Conservation (phyloP, 2,888 invertebrate genomes). For the Shargacucullia verbasci region DNA sequence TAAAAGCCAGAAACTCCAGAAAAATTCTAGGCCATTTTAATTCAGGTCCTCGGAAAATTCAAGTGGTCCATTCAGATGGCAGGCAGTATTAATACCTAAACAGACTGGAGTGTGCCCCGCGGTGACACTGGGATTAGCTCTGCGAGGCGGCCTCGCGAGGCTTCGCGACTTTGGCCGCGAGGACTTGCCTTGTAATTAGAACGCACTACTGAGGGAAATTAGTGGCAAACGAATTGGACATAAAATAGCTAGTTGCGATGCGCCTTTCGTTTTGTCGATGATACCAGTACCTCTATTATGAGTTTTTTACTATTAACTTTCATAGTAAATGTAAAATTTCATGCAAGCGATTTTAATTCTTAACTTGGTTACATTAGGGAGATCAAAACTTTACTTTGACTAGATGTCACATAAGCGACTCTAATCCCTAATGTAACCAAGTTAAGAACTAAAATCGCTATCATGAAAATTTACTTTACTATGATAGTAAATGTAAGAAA, state of each 20-base stretch:
- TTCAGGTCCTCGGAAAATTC: conserved; percentile 51
- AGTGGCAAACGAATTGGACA: conserved; percentile 29
- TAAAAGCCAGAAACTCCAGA: conserved; percentile 27
- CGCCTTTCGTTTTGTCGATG: too few relatives aligned
- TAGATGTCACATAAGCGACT: too few relatives aligned
- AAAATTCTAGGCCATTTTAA: conserved; percentile 52
- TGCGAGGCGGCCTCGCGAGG: conserved; percentile 33
- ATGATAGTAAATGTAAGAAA: too few relatives aligned
- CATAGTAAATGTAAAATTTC: too few relatives aligned
- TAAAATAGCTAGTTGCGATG: conserved; percentile 3
- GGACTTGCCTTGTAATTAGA: conserved; percentile 35
- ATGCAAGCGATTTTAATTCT: too few relatives aligned
- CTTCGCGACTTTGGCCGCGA: conserved; percentile 28
- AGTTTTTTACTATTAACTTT: too few relatives aligned
- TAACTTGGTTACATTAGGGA: too few relatives aligned
- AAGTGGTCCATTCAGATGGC: conserved; percentile 53
- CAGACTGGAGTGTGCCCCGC: conserved; percentile 59
- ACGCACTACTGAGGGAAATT: conserved; percentile 35
- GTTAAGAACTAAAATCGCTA: too few relatives aligned
- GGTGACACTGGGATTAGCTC: conserved; percentile 68
- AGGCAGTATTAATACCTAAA: conserved; percentile 63
- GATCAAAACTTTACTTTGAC: too few relatives aligned
- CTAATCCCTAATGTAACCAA: too few relatives aligned
- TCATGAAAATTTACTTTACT: too few relatives aligned
- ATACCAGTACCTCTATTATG: too few relatives aligned